These are phyloP conservation scores for Tokudaia tokunoshimensis DNA, from an alignment of 2,797 vertebrate genomes.

Conservation along the genomic window DNA sequence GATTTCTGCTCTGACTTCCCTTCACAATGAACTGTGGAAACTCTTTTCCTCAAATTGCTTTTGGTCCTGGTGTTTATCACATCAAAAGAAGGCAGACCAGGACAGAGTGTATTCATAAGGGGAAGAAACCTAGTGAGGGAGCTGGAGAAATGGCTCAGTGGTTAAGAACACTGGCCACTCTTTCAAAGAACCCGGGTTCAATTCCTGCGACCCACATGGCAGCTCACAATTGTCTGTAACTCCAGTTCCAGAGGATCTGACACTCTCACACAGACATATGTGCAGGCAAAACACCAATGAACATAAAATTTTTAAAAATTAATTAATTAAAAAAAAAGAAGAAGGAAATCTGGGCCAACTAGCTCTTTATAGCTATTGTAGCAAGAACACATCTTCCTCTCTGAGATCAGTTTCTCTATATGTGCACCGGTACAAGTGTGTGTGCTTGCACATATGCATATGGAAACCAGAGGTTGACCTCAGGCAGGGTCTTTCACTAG, in stretches of 20 bases:
- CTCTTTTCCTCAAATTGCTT: background rate
- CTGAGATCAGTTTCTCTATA: slow-evolving; percentile 17
- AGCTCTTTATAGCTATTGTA: background rate
- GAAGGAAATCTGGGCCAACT: background rate
- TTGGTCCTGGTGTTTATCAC: background rate
- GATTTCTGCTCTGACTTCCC: background rate
- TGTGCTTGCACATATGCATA: background rate
- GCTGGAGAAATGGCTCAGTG: background rate
- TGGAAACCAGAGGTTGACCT: background rate
- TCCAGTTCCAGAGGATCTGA: background rate
- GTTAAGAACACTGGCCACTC: background rate
- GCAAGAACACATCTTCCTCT: background rate
- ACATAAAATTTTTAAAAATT: background rate
- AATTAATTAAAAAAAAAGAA: background rate
- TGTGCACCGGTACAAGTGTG: background rate
- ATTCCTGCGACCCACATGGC: background rate
- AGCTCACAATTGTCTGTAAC: background rate
- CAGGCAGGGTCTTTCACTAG: background rate
- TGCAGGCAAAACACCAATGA: background rate
- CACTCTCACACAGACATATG: background rate
- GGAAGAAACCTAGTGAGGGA: background rate
- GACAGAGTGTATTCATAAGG: slow-evolving; percentile 24
- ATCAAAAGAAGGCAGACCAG: background rate
- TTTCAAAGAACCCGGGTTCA: background rate
- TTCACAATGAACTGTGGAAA: background rate